A percentile compares a stretch with the other conserved stretches of the same genome.
Conservation (phyloP, 1,140 invertebrate species). For the Pomacea maculata region DNA sequence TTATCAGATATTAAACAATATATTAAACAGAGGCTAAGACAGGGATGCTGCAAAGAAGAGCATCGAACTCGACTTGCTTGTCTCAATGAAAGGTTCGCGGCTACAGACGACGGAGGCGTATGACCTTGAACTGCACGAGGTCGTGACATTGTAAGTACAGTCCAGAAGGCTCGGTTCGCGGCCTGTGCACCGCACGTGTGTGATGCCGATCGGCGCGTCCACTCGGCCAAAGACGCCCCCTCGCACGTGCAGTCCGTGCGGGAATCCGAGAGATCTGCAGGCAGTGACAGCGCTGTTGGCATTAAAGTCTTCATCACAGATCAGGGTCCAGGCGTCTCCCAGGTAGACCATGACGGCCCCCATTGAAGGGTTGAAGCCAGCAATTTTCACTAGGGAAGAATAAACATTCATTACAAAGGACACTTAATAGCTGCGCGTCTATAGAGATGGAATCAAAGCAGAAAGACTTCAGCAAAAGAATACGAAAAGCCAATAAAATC, state of each 20-base stretch:
- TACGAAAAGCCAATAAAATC: too few species aligned
- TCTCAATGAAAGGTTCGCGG: constrained; percentile 36
- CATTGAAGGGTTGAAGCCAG: constrained; percentile 36
- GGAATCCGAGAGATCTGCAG: constrained; percentile 38
- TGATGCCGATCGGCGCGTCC: constrained; percentile 33
- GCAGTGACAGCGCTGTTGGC: constrained; percentile 38
- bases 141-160: constrained; percentile 31
- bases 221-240: constrained; percentile 45
- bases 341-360: constrained; percentile 50
- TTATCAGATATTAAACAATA: too few species aligned
- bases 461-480: too few species aligned
- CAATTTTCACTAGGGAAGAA: constrained; percentile 40
- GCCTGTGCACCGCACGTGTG: constrained; percentile 39
- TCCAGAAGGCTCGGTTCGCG: constrained; percentile 35
- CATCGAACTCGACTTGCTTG: constrained; percentile 23
- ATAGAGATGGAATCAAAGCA: too few species aligned
- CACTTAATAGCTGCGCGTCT: too few species aligned
- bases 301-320: constrained; percentile 49
- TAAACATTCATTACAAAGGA: not conserved
- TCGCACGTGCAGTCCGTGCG: constrained; percentile 26
- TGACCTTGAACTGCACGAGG: constrained; percentile 29
- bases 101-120: constrained; percentile 53
- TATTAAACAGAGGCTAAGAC: too few species aligned
- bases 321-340: constrained; percentile 39
- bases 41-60: too few species aligned